These are phyloP conservation scores for Aspiorhynchus laticeps DNA, from an alignment of 2,113 vertebrate species.

Conservation along the genomic window DNA sequence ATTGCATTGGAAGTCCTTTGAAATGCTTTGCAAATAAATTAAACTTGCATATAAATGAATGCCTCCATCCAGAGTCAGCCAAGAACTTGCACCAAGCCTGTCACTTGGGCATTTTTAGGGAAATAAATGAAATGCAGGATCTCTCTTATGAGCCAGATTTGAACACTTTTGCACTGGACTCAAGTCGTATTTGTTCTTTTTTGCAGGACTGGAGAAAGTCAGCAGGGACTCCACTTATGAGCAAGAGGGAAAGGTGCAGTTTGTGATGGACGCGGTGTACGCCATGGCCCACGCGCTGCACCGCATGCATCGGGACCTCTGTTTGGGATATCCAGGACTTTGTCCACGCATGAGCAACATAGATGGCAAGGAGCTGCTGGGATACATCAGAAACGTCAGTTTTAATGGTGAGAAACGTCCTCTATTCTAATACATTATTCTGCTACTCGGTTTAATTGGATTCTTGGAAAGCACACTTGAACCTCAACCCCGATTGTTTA, in stretches of 20 bases:
- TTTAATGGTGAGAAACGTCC: slow-evolving; percentile 84
- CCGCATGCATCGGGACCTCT: slow-evolving; percentile 92
- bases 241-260: slow-evolving; percentile 97
- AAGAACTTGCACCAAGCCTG: not conserved
- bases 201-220: slow-evolving; percentile 89
- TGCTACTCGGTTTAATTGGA: not conserved
- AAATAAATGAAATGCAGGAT: not conserved
- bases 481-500: not conserved
- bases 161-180: not conserved
- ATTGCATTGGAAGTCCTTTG: not conserved
- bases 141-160: not conserved
- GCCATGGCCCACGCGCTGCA: slow-evolving; percentile 95
- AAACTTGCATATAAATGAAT: slow-evolving; percentile 20
- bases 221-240: slow-evolving; percentile 92
- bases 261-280: slow-evolving; percentile 95
- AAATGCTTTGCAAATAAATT: slow-evolving; percentile 13
- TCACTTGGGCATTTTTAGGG: not conserved
- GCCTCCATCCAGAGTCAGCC: not conserved
- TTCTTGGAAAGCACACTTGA: not conserved
- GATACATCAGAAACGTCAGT: slow-evolving; percentile 86
- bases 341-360: slow-evolving; percentile 88
- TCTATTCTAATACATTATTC: not conserved
- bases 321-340: slow-evolving; percentile 85
- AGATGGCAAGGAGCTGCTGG: slow-evolving; percentile 91
- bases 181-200: slow-evolving; percentile 19